phyloP scores from a whole-genome alignment of 2,113 vertebrate species.

The Hippolais icterina region DNA sequence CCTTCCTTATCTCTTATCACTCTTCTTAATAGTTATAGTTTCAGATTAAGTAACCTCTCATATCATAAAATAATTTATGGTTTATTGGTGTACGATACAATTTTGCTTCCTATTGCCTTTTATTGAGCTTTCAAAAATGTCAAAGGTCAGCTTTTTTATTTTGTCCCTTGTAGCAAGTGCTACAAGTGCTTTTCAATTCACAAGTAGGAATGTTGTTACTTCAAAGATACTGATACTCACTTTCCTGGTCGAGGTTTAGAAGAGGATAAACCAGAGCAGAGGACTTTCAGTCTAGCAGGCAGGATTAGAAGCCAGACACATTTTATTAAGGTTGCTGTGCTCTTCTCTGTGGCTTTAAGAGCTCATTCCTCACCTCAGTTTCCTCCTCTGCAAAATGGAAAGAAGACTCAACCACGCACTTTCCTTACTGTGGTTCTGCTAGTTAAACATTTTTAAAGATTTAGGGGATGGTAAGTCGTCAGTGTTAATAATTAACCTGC shows the following conservation, averaged over 20 bases:
- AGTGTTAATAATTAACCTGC: constrained; percentile 49
- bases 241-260: not conserved
- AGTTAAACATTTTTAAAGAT: constrained; percentile 60
- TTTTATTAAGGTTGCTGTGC: not conserved
- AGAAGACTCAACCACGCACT: not conserved
- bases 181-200: not conserved
- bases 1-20: constrained; percentile 69
- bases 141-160: not conserved
- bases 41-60: constrained; percentile 60
- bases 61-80: constrained; percentile 60
- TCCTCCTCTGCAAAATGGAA: not conserved
- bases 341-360: not conserved
- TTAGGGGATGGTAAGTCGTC: not conserved
- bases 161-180: not conserved
- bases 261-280: not conserved
- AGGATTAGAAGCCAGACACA: not conserved
- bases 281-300: not conserved
- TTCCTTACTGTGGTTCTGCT: not conserved
- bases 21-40: constrained; percentile 65
- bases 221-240: not conserved
- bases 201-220: not conserved
- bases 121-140: constrained; percentile 6
- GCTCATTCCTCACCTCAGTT: not conserved
- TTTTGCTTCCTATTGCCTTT: constrained; percentile 30
- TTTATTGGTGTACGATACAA: constrained; percentile 11